Evolutionary conservation across 1,140 invertebrate species (phyloP), one percentile per base, ranked within the genome.

Genomic region (Anagrus nilaparvatae): DNA sequence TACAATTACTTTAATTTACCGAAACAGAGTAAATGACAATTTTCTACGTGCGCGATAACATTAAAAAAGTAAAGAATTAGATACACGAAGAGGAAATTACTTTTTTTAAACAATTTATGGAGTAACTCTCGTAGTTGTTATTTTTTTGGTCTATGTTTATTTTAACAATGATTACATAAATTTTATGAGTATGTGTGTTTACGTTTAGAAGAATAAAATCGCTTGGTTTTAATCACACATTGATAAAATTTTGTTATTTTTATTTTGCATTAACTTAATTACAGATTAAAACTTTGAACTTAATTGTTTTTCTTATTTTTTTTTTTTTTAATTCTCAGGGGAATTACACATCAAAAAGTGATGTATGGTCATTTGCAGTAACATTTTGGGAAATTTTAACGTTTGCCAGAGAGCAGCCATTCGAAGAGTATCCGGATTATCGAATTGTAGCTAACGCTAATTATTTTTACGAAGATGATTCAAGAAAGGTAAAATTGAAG

Each of bases 301-400:
- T n/a, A n/a, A n/a, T n/a, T n/a, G n/a, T n/a, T n/a, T n/a, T n/a
- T n/a, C n/a, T n/a, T n/a, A 48, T 45, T 42, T 48, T 48, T 24
- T 21, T 34, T 34, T 30, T 14, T 12, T n/a, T 7, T 40, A 31
- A 27, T n/a, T 63, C 63, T 17, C 52, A 85, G 82, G 84, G 79
- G 21, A 87, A 87, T 61, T 87, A 84, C 58, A 83, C 83, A 4
- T 81, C 78, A 14, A 88, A 90, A 55, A 87, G 84, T 51, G 86
- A 89, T 64, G 86, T 90, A 7, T 91, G 87, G 87, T 77, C 84
- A 20, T 91, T 90, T 59, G 87, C 82, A n/a, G 84, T 91, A 3
- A 82, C 84, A 25, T 70, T 90, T 20, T 93, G 88, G 87, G 89
- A 92, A 69, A 83, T 92, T 34, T 67, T 93, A 48, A 88, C 85